Percentiles rank a stretch among this genome's conserved stretches.
phyloP scores from a whole-genome alignment of 2,888 invertebrate genomes.

The Dorcus parallelipipedus region DNA sequence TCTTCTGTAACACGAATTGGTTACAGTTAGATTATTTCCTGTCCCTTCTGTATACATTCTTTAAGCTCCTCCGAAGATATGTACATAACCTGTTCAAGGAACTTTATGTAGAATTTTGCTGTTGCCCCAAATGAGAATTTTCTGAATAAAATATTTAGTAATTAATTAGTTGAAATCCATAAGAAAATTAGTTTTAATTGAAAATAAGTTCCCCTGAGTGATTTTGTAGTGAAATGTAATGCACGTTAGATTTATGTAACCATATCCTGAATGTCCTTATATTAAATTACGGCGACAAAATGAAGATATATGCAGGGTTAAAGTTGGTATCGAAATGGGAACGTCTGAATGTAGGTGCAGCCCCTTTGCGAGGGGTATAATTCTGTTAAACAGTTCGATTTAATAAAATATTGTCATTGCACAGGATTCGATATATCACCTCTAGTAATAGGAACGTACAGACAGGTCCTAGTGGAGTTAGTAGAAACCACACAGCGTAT shows the following conservation, averaged over 20 bases:
- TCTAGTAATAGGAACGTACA: slow-evolving; percentile 44
- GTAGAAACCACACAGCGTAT: slow-evolving; percentile 46
- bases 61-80: too few relatives aligned
- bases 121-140: too few relatives aligned
- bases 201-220: too few relatives aligned
- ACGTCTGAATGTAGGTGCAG: slow-evolving; percentile 8
- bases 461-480: slow-evolving; percentile 47
- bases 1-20: too few relatives aligned
- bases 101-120: too few relatives aligned
- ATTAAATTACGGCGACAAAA: slow-evolving; percentile 13
- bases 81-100: too few relatives aligned
- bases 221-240: background rate
- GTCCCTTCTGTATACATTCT: too few relatives aligned
- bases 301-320: slow-evolving; percentile 11
- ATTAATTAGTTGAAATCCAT: too few relatives aligned
- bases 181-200: too few relatives aligned
- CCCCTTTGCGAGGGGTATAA: slow-evolving; percentile 18
- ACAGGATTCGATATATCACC: slow-evolving; percentile 45
- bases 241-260: background rate
- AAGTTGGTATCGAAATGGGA: slow-evolving; percentile 2
- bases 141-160: too few relatives aligned
- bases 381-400: slow-evolving; percentile 28
- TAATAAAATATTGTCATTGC: slow-evolving; percentile 33
- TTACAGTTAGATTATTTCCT: too few relatives aligned
- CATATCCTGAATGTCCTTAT: slow-evolving; percentile 1